Conservation (phyloP, 2,797 vertebrate species). For the Melanitta fusca region DNA sequence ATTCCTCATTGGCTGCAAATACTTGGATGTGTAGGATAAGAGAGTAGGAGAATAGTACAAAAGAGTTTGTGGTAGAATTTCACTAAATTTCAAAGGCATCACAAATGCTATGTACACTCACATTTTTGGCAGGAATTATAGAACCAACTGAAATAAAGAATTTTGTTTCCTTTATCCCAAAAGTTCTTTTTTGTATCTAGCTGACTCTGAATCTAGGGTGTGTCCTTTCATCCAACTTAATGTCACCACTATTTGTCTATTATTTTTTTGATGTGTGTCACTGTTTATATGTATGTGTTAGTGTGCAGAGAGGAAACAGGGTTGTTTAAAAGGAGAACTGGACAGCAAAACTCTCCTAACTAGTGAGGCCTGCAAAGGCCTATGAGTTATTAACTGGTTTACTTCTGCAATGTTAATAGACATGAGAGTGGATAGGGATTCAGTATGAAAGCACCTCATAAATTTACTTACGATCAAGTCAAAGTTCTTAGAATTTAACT, state of each 20-base stretch:
- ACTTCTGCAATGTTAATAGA: not conserved
- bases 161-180: not conserved
- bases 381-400: not conserved
- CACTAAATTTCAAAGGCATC: not conserved
- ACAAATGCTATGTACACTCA: not conserved
- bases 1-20: not conserved
- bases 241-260: not conserved
- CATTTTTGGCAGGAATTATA: not conserved
- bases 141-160: not conserved
- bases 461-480: not conserved
- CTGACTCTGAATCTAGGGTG: not conserved
- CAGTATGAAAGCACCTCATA: not conserved
- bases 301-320: not conserved
- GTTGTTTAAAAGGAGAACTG: not conserved
- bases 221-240: not conserved
- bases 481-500: not conserved
- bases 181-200: not conserved
- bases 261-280: not conserved
- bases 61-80: not conserved
- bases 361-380: not conserved
- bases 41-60: not conserved
- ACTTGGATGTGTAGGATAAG: not conserved
- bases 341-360: not conserved
- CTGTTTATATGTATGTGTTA: not conserved
- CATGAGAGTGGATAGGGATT: not conserved